Evolutionary conservation across 1,140 invertebrate genomes (phyloP).

Genomic region (Caerostris extrusa): DNA sequence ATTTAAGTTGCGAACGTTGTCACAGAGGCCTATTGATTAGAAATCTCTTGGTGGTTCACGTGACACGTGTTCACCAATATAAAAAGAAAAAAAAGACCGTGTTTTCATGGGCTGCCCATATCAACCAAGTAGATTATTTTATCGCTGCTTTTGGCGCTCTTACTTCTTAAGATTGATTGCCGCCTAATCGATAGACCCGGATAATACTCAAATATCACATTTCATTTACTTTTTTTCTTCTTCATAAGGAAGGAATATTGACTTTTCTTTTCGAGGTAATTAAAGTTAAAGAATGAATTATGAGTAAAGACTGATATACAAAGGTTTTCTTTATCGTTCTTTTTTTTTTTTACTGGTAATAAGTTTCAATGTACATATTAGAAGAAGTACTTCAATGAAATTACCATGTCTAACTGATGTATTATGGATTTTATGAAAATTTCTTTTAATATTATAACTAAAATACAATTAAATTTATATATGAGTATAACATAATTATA

Average conservation of each 20-base stretch:
- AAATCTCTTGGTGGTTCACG: constrained; percentile 56
- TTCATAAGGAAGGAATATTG: neutral
- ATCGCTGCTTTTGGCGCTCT: constrained; percentile 44
- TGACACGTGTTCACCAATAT: constrained; percentile 24
- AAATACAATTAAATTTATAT: no score
- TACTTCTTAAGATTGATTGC: constrained; percentile 42
- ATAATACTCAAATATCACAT: neutral
- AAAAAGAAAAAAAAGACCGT: constrained; percentile 45
- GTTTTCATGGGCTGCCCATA: constrained; percentile 31
- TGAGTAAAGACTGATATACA: neutral
- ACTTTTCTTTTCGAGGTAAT: neutral
- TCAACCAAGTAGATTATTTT: constrained; percentile 8
- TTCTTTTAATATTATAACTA: no score
- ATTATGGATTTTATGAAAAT: no score
- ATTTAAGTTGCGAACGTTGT: neutral
- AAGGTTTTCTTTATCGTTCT: no score
- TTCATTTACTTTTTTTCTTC: neutral
- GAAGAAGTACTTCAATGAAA: no score
- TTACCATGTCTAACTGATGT: no score
- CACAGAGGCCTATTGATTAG: constrained; percentile 47
- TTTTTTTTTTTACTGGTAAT: no score
- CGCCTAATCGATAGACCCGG: neutral
- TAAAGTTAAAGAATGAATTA: neutral
- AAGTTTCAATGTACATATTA: no score
- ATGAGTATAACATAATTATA: no score